Evolutionary conservation across 2,797 vertebrate genomes (phyloP).

Genomic region (Synaphobranchus kaupii): DNA sequence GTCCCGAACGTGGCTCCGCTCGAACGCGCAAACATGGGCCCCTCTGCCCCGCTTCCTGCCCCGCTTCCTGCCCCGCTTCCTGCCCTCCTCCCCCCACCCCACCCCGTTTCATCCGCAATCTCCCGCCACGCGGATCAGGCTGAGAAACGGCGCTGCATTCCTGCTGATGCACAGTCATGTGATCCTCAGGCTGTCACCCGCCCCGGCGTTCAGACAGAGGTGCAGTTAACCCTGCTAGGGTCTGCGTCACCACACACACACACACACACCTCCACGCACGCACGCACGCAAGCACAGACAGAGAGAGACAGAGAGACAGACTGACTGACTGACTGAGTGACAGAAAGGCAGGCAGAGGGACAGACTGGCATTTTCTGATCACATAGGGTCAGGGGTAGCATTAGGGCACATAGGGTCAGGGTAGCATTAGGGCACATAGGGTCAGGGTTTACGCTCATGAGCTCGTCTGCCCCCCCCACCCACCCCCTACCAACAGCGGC

Average conservation of each 20-base stretch:
- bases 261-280: too few relatives aligned
- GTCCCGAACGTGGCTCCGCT: too few relatives aligned
- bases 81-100: neutral
- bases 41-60: neutral
- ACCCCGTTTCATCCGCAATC: neutral
- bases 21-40: too few relatives aligned
- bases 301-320: too few relatives aligned
- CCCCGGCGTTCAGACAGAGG: slow-evolving; percentile 46
- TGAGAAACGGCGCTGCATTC: slow-evolving; percentile 27
- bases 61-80: too few relatives aligned
- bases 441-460: slow-evolving; percentile 86
- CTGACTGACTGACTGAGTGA: too few relatives aligned
- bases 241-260: neutral
- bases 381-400: too few relatives aligned
- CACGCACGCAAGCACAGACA: too few relatives aligned
- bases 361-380: too few relatives aligned
- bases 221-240: slow-evolving; percentile 23
- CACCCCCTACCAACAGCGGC: slow-evolving; percentile 42
- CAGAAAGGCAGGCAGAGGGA: neutral
- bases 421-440: slow-evolving; percentile 80
- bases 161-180: slow-evolving; percentile 69
- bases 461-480: slow-evolving; percentile 84
- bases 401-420: too few relatives aligned
- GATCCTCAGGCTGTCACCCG: slow-evolving; percentile 69
- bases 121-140: too few relatives aligned